Evolutionary conservation across 1,140 invertebrate species (phyloP), one percentile per base, ranked within the genome.

Genomic region (Rhizoglyphus robini): DNA sequence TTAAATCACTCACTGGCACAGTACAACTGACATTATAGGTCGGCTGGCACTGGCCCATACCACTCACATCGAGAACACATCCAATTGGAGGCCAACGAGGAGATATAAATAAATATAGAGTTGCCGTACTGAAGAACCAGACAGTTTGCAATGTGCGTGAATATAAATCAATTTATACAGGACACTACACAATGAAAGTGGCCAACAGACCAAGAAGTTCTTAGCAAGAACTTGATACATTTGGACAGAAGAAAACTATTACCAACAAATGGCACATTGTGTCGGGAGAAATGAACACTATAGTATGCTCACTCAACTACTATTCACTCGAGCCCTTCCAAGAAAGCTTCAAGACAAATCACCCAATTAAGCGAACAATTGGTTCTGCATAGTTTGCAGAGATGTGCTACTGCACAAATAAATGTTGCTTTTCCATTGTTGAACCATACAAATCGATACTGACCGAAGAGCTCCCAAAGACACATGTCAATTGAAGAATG

Each of bases 331-430:
- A 18, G 36, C 36, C 36, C 36, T 18, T 8, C 36, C 36, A 41
- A 41, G 36, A 41, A 41, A 41, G 8, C 36, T 41, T 27, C 15
- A 32, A 54, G 51, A 54, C 51, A 54, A 54, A 54, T 54, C 51
- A 32, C 15, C 51, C 51, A 54, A 54, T 54, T 5, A 54, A 32
- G 51, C 51, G 23, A 54, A 54, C 51, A 54, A 54, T 54, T 54
- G 51, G 20, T 20, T 23, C 15, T n/a, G n/a, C n/a, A n/a, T n/a
- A n/a, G n/a, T n/a, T n/a, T n/a, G n/a, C n/a, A n/a, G n/a, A n/a
- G n/a, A n/a, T n/a, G n/a, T n/a, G n/a, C n/a, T n/a, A n/a, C n/a
- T n/a, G n/a, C n/a, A n/a, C n/a, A n/a, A n/a, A n/a, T n/a, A n/a
- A n/a, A n/a, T n/a, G n/a, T n/a, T n/a, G n/a, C n/a, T n/a, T n/a